Percentiles rank a stretch among this genome's conserved stretches.
phyloP scores from a whole-genome alignment of 2,113 vertebrate species.

The Macrotus californicus region DNA sequence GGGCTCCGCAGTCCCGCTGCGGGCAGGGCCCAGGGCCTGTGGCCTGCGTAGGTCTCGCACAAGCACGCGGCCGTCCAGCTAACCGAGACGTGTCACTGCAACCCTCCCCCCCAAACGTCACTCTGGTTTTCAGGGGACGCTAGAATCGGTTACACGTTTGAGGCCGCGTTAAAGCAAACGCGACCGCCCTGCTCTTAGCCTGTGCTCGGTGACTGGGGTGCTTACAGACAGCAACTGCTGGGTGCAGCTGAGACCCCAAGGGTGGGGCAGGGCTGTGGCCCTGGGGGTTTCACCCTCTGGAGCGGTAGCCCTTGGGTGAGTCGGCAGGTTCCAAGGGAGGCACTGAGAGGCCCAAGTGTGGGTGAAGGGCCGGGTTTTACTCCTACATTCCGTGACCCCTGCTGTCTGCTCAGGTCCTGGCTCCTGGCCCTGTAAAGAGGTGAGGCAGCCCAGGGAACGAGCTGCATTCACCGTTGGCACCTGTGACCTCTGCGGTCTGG shows the following conservation, averaged over 20 bases:
- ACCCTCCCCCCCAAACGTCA: not conserved
- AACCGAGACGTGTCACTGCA: rapidly evolving
- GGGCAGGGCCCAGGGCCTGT: not conserved
- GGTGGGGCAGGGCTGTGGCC: not conserved
- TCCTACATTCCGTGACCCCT: rapidly evolving
- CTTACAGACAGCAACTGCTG: not conserved
- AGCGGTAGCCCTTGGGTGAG: not conserved
- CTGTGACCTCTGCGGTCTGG: not conserved
- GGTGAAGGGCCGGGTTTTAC: not conserved
- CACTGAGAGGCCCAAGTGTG: rapidly evolving
- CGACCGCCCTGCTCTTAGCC: not conserved
- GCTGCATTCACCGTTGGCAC: too few species aligned
- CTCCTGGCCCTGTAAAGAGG: not conserved
- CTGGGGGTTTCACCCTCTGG: too few species aligned
- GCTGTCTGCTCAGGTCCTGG: not conserved
- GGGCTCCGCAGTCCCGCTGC: rapidly evolving
- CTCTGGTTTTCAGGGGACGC: not conserved
- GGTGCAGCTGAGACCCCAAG: not conserved
- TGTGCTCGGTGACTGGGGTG: not conserved
- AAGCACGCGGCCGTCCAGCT: not conserved
- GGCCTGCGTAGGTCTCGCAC: rapidly evolving
- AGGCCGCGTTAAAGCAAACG: not conserved
- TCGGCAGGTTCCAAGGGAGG: not conserved
- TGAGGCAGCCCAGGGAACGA: not conserved
- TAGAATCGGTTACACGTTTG: rapidly evolving